These are phyloP conservation scores for Lasioglossum villosulum DNA, from an alignment of 2,888 invertebrate species.

Conservation along the genomic window DNA sequence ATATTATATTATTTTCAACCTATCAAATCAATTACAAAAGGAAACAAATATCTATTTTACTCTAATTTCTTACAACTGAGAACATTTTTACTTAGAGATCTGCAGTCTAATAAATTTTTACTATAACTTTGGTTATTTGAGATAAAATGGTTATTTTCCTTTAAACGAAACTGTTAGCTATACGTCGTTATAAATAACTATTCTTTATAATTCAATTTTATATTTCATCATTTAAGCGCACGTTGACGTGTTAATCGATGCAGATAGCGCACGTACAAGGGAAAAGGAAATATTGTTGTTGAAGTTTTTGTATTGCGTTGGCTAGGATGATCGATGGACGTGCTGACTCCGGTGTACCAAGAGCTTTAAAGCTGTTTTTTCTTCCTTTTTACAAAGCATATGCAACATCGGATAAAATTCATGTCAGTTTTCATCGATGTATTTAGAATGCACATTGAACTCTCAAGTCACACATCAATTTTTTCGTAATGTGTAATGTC, in stretches of 20 bases:
- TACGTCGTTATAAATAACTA: neutral
- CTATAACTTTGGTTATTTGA: neutral
- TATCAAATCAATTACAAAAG: no score
- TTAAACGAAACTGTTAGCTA: neutral
- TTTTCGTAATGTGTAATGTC: neutral
- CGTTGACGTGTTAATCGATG: neutral
- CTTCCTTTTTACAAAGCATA: neutral
- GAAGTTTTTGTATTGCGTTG: neutral
- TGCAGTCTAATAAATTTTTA: no score
- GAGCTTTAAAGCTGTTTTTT: neutral
- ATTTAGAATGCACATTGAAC: neutral
- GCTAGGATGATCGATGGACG: constrained; percentile 4
- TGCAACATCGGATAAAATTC: neutral
- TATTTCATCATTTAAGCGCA: neutral
- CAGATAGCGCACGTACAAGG: neutral
- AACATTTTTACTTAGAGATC: no score
- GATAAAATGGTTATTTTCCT: neutral
- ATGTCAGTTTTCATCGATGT: neutral
- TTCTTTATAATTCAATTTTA: neutral
- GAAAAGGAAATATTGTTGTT: neutral
- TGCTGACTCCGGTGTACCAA: neutral
- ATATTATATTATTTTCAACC: no score
- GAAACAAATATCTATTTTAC: no score
- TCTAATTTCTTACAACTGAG: no score
- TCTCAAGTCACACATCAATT: neutral